Evolutionary conservation across 2,888 invertebrate genomes (phyloP), one percentile per base, ranked within the genome.

Genomic region (Megastigmus dorsalis): DNA sequence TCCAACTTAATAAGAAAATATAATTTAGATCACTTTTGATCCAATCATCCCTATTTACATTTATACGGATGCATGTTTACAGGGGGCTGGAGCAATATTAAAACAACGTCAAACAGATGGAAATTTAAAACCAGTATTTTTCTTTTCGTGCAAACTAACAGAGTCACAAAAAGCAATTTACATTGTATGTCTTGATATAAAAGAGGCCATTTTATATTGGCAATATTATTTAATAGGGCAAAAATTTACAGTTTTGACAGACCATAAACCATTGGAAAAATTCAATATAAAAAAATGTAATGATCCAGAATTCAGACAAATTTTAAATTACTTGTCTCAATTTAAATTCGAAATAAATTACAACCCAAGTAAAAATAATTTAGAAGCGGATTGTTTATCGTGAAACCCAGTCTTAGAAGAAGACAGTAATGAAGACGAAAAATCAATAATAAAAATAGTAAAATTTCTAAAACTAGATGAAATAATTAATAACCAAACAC

Each of bases 261-360:
- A n/a, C n/a, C n/a, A n/a, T n/a, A n/a, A n/a, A n/a, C n/a, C n/a
- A 4, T 23, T 80, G 33, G 75, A 79, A 72, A 65, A 79, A 28
- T 77, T 80, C 15, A 80, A 80, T 70, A 68, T 79, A 52, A 79
- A 78, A 74, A 77, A 76, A 3, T 50, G 78, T 30, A 79, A 65
- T 7, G 79, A 81, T 75, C 52, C 33, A 26, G 77, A 79, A 55
- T 36, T 80, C 55, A 0, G 48, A 20, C n/a, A 77, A 13, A 73
- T 79, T 18, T 15, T 77, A 48, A 66, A 82, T 57, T 81, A 79
- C 52, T 60, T 82, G 9, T 80, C 81, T 4, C 80, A 81, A 59
- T 81, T 76, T 63, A 77, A 80, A 52, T 79, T 79, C 45, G 68
- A 79, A 18, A 76, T 81, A n/a, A 66, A 57, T 41, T 82, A 80